Percentiles rank a stretch among this genome's conserved stretches.
Evolutionary conservation across 37 sponge, comb jelly and placozoan genomes (phyloP).

Genomic region (Eunapius fragilis): DNA sequence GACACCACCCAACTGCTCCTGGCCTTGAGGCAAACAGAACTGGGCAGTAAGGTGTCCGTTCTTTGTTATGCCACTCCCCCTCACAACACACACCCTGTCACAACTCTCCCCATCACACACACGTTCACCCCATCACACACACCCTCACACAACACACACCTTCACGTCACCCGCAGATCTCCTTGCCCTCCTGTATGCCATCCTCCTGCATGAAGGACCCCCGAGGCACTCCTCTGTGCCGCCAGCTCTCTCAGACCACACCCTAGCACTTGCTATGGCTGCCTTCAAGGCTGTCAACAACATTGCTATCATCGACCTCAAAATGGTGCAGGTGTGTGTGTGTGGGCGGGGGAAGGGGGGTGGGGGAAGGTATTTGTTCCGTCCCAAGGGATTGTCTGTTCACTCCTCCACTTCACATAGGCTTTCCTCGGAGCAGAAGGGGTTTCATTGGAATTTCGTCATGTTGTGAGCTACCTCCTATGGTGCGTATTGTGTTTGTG

Average conservation of each 20-base stretch:
- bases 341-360: not conserved
- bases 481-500: conserved; percentile 54
- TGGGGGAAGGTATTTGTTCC: not conserved
- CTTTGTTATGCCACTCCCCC: too few relatives aligned
- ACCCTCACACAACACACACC: too few relatives aligned
- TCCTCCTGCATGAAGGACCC: conserved; percentile 83
- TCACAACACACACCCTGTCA: too few relatives aligned
- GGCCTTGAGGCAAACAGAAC: conserved; percentile 65
- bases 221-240: conserved; percentile 80
- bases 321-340: conserved; percentile 71
- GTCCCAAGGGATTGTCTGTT: not conserved
- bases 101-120: too few relatives aligned
- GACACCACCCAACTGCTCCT: conserved; percentile 56
- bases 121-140: too few relatives aligned
- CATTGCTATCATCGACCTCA: conserved; percentile 64
- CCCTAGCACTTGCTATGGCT: conserved; percentile 73
- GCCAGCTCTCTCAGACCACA: conserved; percentile 59
- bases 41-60: conserved; percentile 37
- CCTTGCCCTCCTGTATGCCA: conserved; percentile 82
- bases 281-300: conserved; percentile 80
- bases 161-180: conserved; percentile 27
- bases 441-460: conserved; percentile 80
- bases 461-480: conserved; percentile 76
- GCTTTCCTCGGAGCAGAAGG: conserved; percentile 83
- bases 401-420: conserved; percentile 14